These are phyloP conservation scores for Elephas maximus DNA, from an alignment of 2,113 vertebrate species.

Conservation along the genomic window DNA sequence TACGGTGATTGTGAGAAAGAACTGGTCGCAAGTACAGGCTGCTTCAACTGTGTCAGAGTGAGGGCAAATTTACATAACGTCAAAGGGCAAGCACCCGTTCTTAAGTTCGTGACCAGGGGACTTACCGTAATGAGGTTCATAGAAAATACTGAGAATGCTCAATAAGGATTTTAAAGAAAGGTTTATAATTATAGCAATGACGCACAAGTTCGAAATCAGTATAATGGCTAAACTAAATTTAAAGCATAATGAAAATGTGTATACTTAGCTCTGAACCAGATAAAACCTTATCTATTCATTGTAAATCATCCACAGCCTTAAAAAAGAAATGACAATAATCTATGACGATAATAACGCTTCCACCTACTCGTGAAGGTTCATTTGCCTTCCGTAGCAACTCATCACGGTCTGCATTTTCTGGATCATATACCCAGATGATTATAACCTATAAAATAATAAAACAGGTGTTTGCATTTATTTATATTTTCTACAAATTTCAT, in stretches of 20 bases:
- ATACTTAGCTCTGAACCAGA: not conserved
- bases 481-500: constrained; percentile 37
- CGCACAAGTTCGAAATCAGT: constrained; percentile 18
- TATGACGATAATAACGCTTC: constrained; percentile 1
- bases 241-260: not conserved
- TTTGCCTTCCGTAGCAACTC: not conserved
- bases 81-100: too few relatives aligned
- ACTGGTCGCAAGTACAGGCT: too few relatives aligned
- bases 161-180: not conserved
- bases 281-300: not conserved
- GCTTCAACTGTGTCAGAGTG: too few relatives aligned
- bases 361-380: constrained; percentile 46
- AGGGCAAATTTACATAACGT: too few relatives aligned
- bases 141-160: not conserved
- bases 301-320: not conserved
- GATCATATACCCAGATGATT: constrained; percentile 67
- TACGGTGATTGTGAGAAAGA: too few relatives aligned
- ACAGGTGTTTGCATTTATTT: constrained; percentile 28
- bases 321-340: not conserved
- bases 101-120: too few relatives aligned
- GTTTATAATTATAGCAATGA: not conserved
- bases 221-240: not conserved
- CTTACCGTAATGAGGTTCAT: not conserved
- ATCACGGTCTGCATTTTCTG: constrained; percentile 63
- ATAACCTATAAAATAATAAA: constrained; percentile 50